Conservation (phyloP, 92 coral and sea anemone genomes). For the Zoanthus gigantus region DNA sequence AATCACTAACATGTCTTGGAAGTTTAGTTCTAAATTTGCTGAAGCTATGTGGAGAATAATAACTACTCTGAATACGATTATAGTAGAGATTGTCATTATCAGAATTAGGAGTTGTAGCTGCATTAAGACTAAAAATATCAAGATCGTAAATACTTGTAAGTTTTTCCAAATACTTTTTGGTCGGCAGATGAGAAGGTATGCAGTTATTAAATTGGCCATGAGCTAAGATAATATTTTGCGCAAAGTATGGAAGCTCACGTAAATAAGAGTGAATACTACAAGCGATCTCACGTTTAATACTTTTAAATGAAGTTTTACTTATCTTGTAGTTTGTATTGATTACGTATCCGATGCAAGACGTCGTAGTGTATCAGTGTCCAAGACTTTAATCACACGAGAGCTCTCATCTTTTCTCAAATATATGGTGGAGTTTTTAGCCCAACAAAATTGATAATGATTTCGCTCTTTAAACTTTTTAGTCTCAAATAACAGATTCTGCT, state of each 20-base stretch:
- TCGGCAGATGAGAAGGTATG: background rate
- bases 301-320: slow-evolving; percentile 16
- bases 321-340: slow-evolving; percentile 6
- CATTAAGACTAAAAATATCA: background rate
- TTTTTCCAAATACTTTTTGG: background rate
- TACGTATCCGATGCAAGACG: slow-evolving; percentile 9
- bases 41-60: background rate
- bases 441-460: slow-evolving; percentile 12
- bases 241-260: background rate
- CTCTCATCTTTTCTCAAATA: background rate
- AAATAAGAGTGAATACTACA: background rate
- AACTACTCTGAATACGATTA: background rate
- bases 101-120: background rate
- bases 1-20: background rate
- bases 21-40: background rate
- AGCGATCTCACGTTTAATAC: background rate
- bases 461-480: background rate
- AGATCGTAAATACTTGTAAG: background rate
- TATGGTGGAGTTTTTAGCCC: background rate
- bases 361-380: slow-evolving; percentile 15
- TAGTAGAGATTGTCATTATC: slow-evolving; percentile 2
- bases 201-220: background rate
- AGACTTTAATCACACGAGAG: slow-evolving; percentile 15
- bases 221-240: background rate
- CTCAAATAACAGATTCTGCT: background rate